Evolutionary conservation across 2,797 vertebrate genomes (phyloP).

Genomic region (Jordanella pulchra): DNA sequence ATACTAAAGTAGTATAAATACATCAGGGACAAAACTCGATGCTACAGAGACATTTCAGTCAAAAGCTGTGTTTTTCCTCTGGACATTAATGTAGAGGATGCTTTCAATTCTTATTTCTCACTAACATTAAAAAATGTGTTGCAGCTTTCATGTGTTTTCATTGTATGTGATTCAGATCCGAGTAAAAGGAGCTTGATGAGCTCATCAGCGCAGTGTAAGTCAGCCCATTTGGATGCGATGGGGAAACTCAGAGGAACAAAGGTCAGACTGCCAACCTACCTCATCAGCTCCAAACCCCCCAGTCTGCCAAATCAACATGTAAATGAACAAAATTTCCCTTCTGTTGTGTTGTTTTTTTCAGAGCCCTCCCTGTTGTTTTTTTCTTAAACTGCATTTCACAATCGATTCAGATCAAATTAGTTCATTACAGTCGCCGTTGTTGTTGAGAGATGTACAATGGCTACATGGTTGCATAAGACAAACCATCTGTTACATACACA

Average conservation of each 20-base stretch:
- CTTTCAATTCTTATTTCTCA: neutral
- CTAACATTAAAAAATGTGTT: neutral
- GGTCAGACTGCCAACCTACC: conserved; percentile 78
- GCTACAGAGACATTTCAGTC: conserved; percentile 9
- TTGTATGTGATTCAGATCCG: conserved; percentile 22
- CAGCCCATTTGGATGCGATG: conserved; percentile 72
- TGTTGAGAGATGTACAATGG: too few species aligned
- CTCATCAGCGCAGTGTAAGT: conserved; percentile 30
- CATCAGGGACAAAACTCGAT: conserved; percentile 13
- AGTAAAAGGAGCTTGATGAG: conserved; percentile 40
- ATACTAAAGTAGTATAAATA: neutral
- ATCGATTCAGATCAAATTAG: too few species aligned
- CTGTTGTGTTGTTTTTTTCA: neutral
- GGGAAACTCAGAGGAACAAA: conserved; percentile 76
- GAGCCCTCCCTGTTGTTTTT: too few species aligned
- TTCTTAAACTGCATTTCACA: too few species aligned
- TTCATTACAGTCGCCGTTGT: too few species aligned
- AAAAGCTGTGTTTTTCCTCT: conserved; percentile 12
- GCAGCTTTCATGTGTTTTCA: neutral
- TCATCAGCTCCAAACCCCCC: conserved; percentile 75
- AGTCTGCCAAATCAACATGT: conserved; percentile 82
- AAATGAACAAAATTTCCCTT: conserved; percentile 11
- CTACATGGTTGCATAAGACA: too few species aligned
- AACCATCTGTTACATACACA: too few species aligned
- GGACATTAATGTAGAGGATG: conserved; percentile 2